These are phyloP conservation scores for Argyresthia albistria DNA, from an alignment of 2,888 invertebrate species.

Conservation along the genomic window DNA sequence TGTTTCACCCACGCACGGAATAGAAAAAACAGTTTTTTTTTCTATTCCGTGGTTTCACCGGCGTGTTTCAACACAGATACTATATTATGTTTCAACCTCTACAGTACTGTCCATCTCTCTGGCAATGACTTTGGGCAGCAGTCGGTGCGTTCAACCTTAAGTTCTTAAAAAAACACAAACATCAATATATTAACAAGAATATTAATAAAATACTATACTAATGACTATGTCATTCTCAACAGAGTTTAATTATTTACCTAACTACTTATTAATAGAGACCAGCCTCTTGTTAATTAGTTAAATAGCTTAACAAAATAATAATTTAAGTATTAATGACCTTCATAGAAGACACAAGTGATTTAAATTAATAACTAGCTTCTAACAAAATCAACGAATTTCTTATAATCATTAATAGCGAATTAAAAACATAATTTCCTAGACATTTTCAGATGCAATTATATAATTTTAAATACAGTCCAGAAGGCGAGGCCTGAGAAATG, in stretches of 20 bases:
- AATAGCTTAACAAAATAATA: slow-evolving; percentile 17
- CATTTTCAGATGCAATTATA: background rate
- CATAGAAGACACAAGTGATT: slow-evolving; percentile 28
- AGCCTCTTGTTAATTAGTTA: slow-evolving; percentile 39
- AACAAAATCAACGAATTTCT: background rate
- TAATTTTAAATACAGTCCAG: background rate
- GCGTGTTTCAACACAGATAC: too few relatives aligned
- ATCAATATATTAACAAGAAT: background rate
- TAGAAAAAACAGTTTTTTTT: too few relatives aligned
- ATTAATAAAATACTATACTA: background rate
- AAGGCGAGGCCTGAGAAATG: too few relatives aligned
- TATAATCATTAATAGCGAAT: background rate
- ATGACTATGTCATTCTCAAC: background rate
- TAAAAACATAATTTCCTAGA: background rate
- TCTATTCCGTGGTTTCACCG: too few relatives aligned
- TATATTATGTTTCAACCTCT: too few relatives aligned
- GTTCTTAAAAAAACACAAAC: background rate
- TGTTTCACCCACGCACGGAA: too few relatives aligned
- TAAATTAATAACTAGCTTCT: background rate
- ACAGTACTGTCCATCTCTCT: background rate
- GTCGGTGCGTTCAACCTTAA: background rate
- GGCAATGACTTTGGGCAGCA: background rate
- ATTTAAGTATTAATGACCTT: slow-evolving; percentile 21
- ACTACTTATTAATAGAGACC: background rate
- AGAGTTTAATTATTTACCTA: background rate